Evolutionary conservation across 1,140 invertebrate species (phyloP).

Genomic region (Scaptomyza pallida): DNA sequence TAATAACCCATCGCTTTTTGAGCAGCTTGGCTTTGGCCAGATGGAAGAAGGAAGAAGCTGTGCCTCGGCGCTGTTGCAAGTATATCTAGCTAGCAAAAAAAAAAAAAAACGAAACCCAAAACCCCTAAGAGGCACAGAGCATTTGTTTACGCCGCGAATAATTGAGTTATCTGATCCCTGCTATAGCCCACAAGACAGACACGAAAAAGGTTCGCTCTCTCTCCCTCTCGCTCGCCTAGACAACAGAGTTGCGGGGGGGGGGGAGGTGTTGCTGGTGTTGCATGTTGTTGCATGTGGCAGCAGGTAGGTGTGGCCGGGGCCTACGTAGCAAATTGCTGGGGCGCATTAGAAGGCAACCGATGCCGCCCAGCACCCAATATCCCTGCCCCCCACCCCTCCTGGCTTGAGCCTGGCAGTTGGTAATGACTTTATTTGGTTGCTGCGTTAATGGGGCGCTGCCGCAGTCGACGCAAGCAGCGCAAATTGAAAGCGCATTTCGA

Average conservation of each 20-base stretch:
- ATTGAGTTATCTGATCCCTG: constrained; percentile 83
- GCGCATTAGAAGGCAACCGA: constrained; percentile 68
- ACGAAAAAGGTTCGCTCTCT: constrained; percentile 13
- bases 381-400: not conserved
- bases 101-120: constrained; percentile 39
- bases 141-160: constrained; percentile 84
- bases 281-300: constrained; percentile 56
- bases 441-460: constrained; percentile 69
- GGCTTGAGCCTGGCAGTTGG: constrained; percentile 37
- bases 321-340: constrained; percentile 76
- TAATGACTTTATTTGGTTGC: constrained; percentile 82
- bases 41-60: constrained; percentile 31
- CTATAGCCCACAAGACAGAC: constrained; percentile 75
- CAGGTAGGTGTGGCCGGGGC: constrained; percentile 74
- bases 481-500: constrained; percentile 80
- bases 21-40: constrained; percentile 43
- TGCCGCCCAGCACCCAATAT: not conserved
- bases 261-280: constrained; percentile 38
- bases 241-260: not conserved
- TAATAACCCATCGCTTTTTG: constrained; percentile 82
- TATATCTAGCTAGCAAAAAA: too few species aligned
- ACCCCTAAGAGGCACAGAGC: constrained; percentile 73
- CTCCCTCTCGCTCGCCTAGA: constrained; percentile 1
- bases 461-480: constrained; percentile 57
- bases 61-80: too few species aligned